Evolutionary conservation across 2,888 invertebrate genomes (phyloP).

Genomic region (Empis stercorea): DNA sequence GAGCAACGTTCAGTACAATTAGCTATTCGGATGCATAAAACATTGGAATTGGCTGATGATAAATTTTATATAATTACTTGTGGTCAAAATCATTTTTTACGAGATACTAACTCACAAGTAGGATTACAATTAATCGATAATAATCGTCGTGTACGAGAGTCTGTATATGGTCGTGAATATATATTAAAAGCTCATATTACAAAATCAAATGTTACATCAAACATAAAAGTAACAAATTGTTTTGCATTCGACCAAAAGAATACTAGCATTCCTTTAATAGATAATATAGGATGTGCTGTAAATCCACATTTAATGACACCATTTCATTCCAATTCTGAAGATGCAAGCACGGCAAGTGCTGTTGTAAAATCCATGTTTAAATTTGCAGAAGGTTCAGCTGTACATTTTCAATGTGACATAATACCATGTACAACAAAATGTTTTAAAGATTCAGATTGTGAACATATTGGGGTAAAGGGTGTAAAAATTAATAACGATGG

Average conservation of each 20-base stretch:
- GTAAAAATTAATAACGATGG: conserved; percentile 35
- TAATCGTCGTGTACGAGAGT: conserved; percentile 61
- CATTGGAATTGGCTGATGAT: conserved; percentile 84
- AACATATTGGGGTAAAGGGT: conserved; percentile 25
- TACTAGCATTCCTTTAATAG: conserved; percentile 55
- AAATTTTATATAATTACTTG: conserved; percentile 91
- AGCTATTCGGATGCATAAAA: conserved; percentile 78
- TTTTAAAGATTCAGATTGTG: conserved; percentile 40
- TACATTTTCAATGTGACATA: conserved; percentile 83
- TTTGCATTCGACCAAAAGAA: conserved; percentile 79
- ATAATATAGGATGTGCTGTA: conserved; percentile 56
- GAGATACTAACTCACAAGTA: conserved; percentile 77
- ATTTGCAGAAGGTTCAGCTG: conserved; percentile 52
- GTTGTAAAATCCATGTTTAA: conserved; percentile 34
- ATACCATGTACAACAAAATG: conserved; percentile 59
- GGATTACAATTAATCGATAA: conserved; percentile 66
- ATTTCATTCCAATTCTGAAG: conserved; percentile 37
- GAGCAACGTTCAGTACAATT: conserved; percentile 76
- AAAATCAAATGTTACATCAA: conserved; percentile 58
- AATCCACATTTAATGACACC: conserved; percentile 41
- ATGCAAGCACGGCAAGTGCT: conserved; percentile 28
- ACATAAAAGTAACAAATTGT: conserved; percentile 74
- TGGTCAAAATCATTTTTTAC: conserved; percentile 78
- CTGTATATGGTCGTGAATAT: conserved; percentile 71
- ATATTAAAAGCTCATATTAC: conserved; percentile 73